Evolutionary conservation across 2,797 vertebrate species (phyloP), one percentile per base, ranked within the genome.

Genomic region (Onychomys torridus): DNA sequence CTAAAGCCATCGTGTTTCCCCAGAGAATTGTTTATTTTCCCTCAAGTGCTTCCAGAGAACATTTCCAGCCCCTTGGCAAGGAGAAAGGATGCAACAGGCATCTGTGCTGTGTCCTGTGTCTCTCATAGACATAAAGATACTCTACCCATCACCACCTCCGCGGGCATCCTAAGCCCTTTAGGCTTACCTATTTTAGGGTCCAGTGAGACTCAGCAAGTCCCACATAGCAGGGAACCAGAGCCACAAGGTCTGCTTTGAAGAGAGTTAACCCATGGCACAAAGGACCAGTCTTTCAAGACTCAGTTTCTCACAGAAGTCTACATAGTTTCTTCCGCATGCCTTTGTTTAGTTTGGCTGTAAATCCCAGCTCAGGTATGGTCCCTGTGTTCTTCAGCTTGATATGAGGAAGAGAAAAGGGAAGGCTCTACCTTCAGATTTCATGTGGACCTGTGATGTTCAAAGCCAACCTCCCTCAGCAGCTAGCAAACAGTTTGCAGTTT

Each of bases 401-500:
- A 5, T 0, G 34, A 84, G 63, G 25, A 61, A 83, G 85, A 65
- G 52, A 73, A 78, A 82, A 89, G 25, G 52, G 46, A 27, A 0
- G 19, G 12, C 46, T 63, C 12, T 3, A 67, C 90, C 77, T 97
- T 96, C 79, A 12, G 96, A 92, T 96, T 95, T 83, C 82, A 0
- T 52, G 21, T 52, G 96, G 87, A 71, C 84, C 29, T 49, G 95
- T 89, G 79, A 89, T n/a, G 0, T 95, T 96, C 78, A 7, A 75
- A 94, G 95, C 0, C 46, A 57, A 81, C 93, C 69, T 87, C 97
- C 91, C 76, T 76, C 89, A 93, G 95, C 95, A 96, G 97, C 14
- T 55, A 97, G 96, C 86, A 87, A 93, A 95, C 52, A 97, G 97
- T 96, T 97, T 69, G 52, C 86, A 97, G 97, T 96, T 96, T 96